Conservation (phyloP, 1,140 invertebrate species). For the Pogonognathellus flavescens region DNA sequence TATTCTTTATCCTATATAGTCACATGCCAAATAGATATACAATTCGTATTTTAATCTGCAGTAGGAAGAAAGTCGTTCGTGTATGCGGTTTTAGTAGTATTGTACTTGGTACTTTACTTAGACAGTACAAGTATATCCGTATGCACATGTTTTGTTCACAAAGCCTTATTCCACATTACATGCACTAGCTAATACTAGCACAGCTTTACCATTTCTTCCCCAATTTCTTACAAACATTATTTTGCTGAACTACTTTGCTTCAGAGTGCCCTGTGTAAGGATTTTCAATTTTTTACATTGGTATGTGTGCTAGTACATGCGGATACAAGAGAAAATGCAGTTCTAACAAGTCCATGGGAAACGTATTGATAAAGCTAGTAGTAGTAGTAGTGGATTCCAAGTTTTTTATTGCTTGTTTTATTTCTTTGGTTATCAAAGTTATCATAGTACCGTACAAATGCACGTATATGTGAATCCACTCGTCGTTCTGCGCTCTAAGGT, state of each 20-base stretch:
- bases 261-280: neutral
- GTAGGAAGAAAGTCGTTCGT: no score
- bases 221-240: neutral
- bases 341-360: constrained; percentile 1
- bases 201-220: neutral
- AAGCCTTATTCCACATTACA: neutral
- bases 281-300: no score
- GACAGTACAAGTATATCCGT: neutral
- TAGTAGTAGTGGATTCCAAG: no score
- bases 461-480: neutral
- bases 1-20: no score
- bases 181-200: neutral
- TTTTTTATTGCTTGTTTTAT: constrained; percentile 23
- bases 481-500: neutral
- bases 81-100: no score
- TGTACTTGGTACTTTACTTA: neutral
- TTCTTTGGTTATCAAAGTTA: neutral
- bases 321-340: no score
- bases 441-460: neutral
- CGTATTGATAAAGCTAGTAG: neutral
- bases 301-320: no score
- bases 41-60: no score
- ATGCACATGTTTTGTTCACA: neutral
- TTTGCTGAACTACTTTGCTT: neutral
- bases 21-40: no score